Evolutionary conservation across 2,113 vertebrate genomes (phyloP), one percentile per base, ranked within the genome.

Genomic region (Hemichromis elongatus): DNA sequence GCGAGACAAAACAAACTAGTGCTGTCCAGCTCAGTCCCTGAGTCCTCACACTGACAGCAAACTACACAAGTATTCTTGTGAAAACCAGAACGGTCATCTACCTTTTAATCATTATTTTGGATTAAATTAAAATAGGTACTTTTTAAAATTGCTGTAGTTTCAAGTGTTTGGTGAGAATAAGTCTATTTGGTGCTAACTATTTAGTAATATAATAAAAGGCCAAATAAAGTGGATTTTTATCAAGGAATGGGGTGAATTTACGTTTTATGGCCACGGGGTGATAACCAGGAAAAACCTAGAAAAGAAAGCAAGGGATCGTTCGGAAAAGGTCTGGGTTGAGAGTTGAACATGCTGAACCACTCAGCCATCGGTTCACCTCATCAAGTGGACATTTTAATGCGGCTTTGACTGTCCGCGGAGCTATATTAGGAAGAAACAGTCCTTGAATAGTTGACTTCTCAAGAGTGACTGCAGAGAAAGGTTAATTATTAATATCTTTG

Each of bases 1-100:
- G 97, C 96, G 96, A 96, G 95, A 97, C 96, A 96, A 98, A 97
- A 97, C 96, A 95, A 75, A 35, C 81, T 88, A 88, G 95, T 90
- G 90, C 92, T 96, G 90, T 96, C 96, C 97, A 94, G 95, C 95
- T 94, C 54, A 61, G 88, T 56, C 70, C 4, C 42, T 4, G 35
- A 53, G 81, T 80, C 78, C 73, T 68, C 14, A 4, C 28, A 10
- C 68, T n/a, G 81, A 88, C 30, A 80, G 6, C 35, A 47, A 14
- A 30, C 24, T 40, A 50, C 6, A 57, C 53, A 79, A 37, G 45
- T 54, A 52, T 19, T 86, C 54, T 73, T 66, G 68, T 14, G 79
- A 42, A 80, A 80, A 83, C 28, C n/a, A 50, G n/a, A 33, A 47
- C 2, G 14, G 52, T 18, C 56, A 33, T 56, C 42, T 16, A 26